Evolutionary conservation across 2,113 vertebrate species (phyloP).

Genomic region (Rhagologus leucostigma): DNA sequence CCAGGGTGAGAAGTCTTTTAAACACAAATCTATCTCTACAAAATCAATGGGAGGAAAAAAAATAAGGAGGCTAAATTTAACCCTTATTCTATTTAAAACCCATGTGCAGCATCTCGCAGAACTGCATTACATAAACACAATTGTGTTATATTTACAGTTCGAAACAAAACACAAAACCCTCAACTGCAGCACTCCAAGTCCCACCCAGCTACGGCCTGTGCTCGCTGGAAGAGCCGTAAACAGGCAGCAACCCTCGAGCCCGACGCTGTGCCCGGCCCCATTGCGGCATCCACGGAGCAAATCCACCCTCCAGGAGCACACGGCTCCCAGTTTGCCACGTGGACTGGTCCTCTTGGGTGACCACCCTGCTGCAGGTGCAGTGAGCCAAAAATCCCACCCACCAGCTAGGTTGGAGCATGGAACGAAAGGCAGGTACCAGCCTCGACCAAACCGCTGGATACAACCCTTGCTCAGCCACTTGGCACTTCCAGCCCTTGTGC

Average conservation of each 20-base stretch:
- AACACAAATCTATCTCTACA: conserved; percentile 34
- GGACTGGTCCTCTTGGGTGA: neutral
- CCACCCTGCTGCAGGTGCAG: neutral
- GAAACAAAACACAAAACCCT: conserved; percentile 15
- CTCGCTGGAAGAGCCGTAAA: fast-evolving
- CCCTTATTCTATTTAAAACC: conserved; percentile 50
- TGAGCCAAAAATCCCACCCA: neutral
- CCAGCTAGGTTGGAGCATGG: neutral
- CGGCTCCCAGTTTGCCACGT: fast-evolving
- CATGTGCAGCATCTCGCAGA: neutral
- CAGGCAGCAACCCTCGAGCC: neutral
- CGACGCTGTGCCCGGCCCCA: neutral
- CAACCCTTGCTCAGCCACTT: fast-evolving
- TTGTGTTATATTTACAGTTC: conserved; percentile 32
- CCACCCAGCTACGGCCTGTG: neutral
- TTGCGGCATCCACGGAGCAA: neutral
- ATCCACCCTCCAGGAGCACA: neutral
- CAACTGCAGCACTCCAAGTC: neutral
- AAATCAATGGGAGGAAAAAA: conserved; percentile 18
- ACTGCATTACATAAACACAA: conserved; percentile 9
- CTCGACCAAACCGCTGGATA: fast-evolving
- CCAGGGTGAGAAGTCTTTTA: conserved; percentile 55
- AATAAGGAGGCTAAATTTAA: conserved; percentile 41
- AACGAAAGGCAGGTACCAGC: neutral
- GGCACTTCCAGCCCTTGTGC: neutral